These are phyloP conservation scores for Ginglymostoma cirratum DNA, from an alignment of 2,113 vertebrate species.

Conservation along the genomic window DNA sequence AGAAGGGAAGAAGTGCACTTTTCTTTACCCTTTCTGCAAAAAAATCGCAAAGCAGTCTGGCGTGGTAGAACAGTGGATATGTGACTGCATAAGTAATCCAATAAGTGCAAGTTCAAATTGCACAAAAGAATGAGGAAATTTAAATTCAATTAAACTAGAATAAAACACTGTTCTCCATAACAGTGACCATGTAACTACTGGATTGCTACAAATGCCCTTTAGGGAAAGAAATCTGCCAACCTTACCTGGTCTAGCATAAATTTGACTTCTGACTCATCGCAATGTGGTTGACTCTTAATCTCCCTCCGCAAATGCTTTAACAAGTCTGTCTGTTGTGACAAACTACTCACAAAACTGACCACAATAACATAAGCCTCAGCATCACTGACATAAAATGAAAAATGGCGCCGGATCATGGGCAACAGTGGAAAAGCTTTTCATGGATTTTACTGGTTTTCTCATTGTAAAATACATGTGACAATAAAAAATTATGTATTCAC, in stretches of 20 bases:
- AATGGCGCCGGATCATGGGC: no score
- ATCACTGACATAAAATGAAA: no score
- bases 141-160: neutral
- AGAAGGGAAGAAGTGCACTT: neutral
- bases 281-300: neutral
- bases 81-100: neutral
- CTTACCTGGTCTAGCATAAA: neutral
- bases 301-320: neutral
- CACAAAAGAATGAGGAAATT: neutral
- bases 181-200: neutral
- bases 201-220: neutral
- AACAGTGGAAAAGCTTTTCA: no score
- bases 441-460: no score
- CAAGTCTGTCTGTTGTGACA: neutral
- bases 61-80: neutral
- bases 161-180: neutral
- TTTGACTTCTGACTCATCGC: neutral
- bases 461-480: no score
- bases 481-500: no score
- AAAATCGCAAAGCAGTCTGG: neutral
- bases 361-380: neutral
- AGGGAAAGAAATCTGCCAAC: neutral
- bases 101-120: neutral
- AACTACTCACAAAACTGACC: neutral
- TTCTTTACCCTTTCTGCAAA: neutral